Evolutionary conservation across 2,113 vertebrate genomes (phyloP), one percentile per base, ranked within the genome.

Genomic region (Promerops cafer): DNA sequence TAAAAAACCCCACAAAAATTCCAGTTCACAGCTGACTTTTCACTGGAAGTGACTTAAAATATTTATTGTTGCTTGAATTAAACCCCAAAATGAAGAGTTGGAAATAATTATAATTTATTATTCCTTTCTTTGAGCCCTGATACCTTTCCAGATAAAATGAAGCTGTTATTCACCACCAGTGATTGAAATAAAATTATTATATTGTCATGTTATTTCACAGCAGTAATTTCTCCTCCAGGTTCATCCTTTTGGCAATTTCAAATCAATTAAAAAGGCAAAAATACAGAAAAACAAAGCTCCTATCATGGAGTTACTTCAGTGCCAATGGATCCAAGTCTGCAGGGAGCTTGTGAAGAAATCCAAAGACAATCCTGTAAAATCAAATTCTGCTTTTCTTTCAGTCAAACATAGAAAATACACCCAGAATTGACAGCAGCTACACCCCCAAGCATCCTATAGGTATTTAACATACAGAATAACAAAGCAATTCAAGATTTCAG

Each of bases 381-480:
- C 15, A 70, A 77, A 87, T 23, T 79, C 47, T 24, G 19, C 6
- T n/a, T 40, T 71, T 66, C 33, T 80, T 69, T 45, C 60, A 70
- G 45, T 28, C 47, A 40, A 35, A 63, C 39, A 72, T 0, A 72
- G 40, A 79, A 92, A 74, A 88, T 0, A 11, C 4, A 69, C 20
- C 16, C 13, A 80, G 40, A 45, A 37, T 5, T 80, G 39, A 49
- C 9, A 63, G 3, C 30, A 92, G 42, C 65, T 63, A 40, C 52
- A n/a, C 35, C 66, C 23, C 1, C 0, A 3, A 77, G 31, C 75
- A n/a, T 10, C 45, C 68, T 33, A 3, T 1, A n/a, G 15, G 21
- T n/a, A 66, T 42, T 70, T 27, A 75, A 47, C 31, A 45, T 0
- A 9, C 0, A 54, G 13, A 39, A 15, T 2, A 53, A 54, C 13